Conservation (phyloP, 2,888 invertebrate genomes). For the Heteropelma amictum region DNA sequence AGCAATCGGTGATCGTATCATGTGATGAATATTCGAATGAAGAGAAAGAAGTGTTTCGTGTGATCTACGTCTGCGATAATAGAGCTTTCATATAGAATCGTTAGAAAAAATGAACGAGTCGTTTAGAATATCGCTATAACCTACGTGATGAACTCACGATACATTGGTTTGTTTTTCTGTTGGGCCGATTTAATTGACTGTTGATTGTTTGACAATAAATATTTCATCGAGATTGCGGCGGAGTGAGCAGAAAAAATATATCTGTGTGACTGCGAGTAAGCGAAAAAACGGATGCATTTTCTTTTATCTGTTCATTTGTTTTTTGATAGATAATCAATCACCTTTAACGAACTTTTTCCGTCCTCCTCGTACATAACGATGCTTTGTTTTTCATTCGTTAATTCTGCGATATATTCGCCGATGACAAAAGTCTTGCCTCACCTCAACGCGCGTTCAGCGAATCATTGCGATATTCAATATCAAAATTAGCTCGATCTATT, state of each 20-base stretch:
- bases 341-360: constrained; percentile 25
- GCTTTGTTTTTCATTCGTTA: neutral
- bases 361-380: constrained; percentile 4
- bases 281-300: constrained; percentile 17
- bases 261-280: constrained; percentile 21
- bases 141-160: constrained; percentile 24
- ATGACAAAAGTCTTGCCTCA: neutral
- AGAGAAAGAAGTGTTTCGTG: constrained; percentile 43
- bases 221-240: constrained; percentile 13
- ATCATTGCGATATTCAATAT: constrained; percentile 39
- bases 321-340: constrained; percentile 19
- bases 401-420: constrained; percentile 5
- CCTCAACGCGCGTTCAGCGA: constrained; percentile 9
- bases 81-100: constrained; percentile 29
- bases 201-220: constrained; percentile 44
- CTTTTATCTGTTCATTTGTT: neutral
- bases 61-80: constrained; percentile 35
- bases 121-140: constrained; percentile 36
- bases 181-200: constrained; percentile 52
- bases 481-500: constrained; percentile 30
- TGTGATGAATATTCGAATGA: constrained; percentile 42
- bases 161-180: constrained; percentile 26
- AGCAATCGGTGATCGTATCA: constrained; percentile 59
- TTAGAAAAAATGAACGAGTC: constrained; percentile 42
- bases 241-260: constrained; percentile 24